Evolutionary conservation across 2,888 invertebrate genomes (phyloP), one percentile per base, ranked within the genome.

Genomic region (Sphinx pinastri): DNA sequence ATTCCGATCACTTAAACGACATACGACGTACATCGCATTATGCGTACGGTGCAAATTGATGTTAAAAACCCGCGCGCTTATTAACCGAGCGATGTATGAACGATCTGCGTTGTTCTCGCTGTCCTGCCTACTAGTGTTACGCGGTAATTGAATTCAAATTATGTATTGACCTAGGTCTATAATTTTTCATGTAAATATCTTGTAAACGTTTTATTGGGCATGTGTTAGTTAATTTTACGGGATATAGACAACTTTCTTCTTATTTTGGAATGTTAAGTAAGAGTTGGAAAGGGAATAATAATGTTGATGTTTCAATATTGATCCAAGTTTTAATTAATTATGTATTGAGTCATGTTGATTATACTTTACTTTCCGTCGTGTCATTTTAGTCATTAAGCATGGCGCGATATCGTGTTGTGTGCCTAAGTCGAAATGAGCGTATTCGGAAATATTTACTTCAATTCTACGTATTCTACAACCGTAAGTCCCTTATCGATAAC

Each of bases 1-100:
- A 84, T 85, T 81, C 87, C 81, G 76, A 84, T 89, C 80, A 63
- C 63, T 63, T 63, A 63, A 47, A 16, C 47, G 63, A 88, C 86
- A 89, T 79, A 85, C 84, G 85, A 85, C 87, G 86, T 79, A 79
- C 74, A 75, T 75, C 72, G 79, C 79, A 82, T 82, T 83, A 79
- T 77, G 76, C 83, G 80, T 81, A 78, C 79, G 80, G 79, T 78
- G 79, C 81, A 88, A 91, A 91, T 88, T 87, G 81, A 85, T 80
- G 88, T 82, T 88, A 89, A 90, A 77, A 74, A 77, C 71, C 86
- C 79, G 82, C 84, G 86, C 83, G 63, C 63, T 19, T 63, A 63
- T 63, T 63, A 63, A 63, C 12, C 49, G 19, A 63, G 63, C 63
- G 63, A 63, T 63, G 63, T 47, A 63, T 63, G 63, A 63, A 63